A percentile compares a stretch with the other conserved stretches of the same genome.
These are phyloP conservation scores for Grapholita molesta DNA, from an alignment of 1,140 invertebrate genomes.

Conservation along the genomic window DNA sequence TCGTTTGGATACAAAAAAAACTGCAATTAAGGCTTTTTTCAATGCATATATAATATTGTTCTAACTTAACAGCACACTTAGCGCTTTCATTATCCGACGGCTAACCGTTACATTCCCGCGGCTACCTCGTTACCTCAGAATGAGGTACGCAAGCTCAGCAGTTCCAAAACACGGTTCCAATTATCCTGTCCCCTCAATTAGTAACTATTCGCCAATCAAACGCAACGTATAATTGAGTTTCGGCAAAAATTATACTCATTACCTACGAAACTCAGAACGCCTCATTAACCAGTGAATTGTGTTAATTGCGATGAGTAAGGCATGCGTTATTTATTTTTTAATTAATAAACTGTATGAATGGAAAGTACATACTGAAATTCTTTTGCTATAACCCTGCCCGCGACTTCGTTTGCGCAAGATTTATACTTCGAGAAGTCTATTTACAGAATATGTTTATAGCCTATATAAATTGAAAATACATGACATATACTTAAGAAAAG, in stretches of 20 bases:
- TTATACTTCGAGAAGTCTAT: too few species aligned
- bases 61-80: too few species aligned
- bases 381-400: too few species aligned
- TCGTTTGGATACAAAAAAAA: too few species aligned
- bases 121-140: neutral
- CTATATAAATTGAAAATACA: too few species aligned
- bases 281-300: neutral
- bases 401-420: too few species aligned
- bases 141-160: conserved; percentile 1
- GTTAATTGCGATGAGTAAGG: neutral
- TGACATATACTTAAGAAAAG: too few species aligned
- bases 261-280: neutral
- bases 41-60: too few species aligned
- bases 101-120: neutral
- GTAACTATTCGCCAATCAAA: conserved; percentile 12
- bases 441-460: too few species aligned
- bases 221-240: neutral
- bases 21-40: too few species aligned
- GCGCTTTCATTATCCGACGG: neutral
- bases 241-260: neutral
- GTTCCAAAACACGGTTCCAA: neutral
- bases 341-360: neutral
- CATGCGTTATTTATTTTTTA: neutral
- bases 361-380: neutral
- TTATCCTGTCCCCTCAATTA: neutral